Base-by-base conservation (phyloP, 2,888 invertebrate species). In the Conchocele bisecta region DNA sequence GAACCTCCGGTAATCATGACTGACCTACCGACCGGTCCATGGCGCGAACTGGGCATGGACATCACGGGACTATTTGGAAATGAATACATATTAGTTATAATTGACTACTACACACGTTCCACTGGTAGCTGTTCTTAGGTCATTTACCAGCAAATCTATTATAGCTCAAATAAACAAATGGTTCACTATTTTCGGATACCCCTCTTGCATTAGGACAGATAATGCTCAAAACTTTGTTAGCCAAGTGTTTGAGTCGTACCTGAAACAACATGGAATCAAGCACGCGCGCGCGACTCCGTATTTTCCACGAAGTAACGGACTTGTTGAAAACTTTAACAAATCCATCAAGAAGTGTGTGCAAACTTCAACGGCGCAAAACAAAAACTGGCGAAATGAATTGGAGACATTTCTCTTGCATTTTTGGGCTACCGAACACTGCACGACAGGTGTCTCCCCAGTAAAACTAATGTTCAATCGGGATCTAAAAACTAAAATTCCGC, bases 261-360 rank as follows among this genome's bases (percentile, higher is more conserved):
- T 57, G 13, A 59, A 48, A 24, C 37, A 48, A 33, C 39, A 42
- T 37, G 63, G 58, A 29, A 60, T 76, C 35, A 60, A 33, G 24
- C 73, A 76, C 50, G 42, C 39, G 24, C 63, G 61, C 15, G 54
- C 64, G 6, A 68, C 68, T 24, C 71, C 75, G 13, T 57, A 54
- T 46, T 66, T 59, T 42, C 64, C 74, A 20, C 42, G 56, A 51
- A 61, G 69, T 13, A 69, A 69, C 20, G 69, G 60, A 31, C 50
- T 59, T n/a, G 74, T 63, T 13, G 76, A 76, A 58, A 42, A 61
- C 37, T 70, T 74, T 31, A 70, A 63, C 46, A 69, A 51, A 51
- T 57, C 57, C 26, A 28, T 76, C 9, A 50, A 48, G 35, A 56
- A 64, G 58, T 41, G 56, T 22, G 37, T 75, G 2, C 39, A 50